phyloP scores from a whole-genome alignment of 2,797 vertebrate genomes.

The Poeciliopsis infans region DNA sequence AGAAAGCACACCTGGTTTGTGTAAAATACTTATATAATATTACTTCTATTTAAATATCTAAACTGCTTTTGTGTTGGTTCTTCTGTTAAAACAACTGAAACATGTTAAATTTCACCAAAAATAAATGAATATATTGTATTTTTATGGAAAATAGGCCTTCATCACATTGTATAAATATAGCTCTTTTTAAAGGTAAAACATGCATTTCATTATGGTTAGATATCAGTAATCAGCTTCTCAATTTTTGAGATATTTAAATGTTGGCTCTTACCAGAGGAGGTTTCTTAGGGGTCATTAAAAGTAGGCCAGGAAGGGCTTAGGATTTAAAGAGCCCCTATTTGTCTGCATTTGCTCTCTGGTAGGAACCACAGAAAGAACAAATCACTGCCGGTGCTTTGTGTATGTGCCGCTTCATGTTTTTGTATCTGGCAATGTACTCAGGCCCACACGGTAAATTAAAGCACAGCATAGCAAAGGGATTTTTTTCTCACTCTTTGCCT shows the following conservation, averaged over 20 bases:
- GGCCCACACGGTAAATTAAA: slow-evolving; percentile 33
- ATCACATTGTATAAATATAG: not conserved
- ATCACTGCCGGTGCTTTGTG: slow-evolving; percentile 2
- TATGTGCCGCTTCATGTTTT: slow-evolving; percentile 2
- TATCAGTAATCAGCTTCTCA: slow-evolving; percentile 2
- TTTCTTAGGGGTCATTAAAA: slow-evolving; percentile 20
- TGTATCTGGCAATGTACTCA: slow-evolving; percentile 38
- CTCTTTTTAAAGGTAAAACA: not conserved
- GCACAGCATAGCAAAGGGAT: slow-evolving; percentile 39
- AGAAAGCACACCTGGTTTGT: not conserved
- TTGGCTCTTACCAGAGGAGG: slow-evolving; percentile 3
- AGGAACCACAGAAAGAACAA: not conserved
- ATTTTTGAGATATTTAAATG: not conserved
- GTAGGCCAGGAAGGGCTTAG: slow-evolving; percentile 25
- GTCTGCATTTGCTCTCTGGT: slow-evolving; percentile 13
- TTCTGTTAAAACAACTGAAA: not conserved
- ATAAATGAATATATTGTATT: not conserved
- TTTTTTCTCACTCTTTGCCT: slow-evolving; percentile 17
- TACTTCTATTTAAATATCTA: not conserved
- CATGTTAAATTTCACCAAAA: not conserved
- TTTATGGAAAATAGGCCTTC: not conserved
- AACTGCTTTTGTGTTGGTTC: not conserved
- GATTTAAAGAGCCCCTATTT: slow-evolving; percentile 30
- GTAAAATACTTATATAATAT: not conserved
- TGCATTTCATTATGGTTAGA: not conserved